Percentiles rank a stretch among this genome's conserved stretches.
These are phyloP conservation scores for Nomada fabriciana DNA, from an alignment of 2,888 invertebrate species.

Conservation along the genomic window DNA sequence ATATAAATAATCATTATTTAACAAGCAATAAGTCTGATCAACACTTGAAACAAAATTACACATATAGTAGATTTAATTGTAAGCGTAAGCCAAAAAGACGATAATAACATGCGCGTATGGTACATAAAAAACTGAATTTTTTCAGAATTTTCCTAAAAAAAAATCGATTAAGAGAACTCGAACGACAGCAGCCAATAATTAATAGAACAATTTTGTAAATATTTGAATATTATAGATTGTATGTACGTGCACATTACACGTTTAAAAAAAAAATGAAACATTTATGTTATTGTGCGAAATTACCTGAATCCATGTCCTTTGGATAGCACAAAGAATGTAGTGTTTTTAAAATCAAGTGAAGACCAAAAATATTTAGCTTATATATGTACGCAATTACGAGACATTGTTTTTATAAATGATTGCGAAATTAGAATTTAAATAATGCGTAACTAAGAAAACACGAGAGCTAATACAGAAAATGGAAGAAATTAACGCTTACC, in stretches of 20 bases:
- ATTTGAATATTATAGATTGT: not conserved
- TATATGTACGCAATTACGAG: conserved; percentile 38
- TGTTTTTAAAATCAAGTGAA: conserved; percentile 45
- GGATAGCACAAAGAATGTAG: conserved; percentile 68
- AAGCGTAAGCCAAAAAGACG: conserved; percentile 16
- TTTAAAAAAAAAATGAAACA: conserved; percentile 12
- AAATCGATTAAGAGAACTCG: not conserved
- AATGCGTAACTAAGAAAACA: conserved; percentile 11
- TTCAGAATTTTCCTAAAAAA: not conserved
- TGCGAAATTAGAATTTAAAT: conserved; percentile 51
- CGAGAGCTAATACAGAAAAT: not conserved
- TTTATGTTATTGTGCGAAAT: conserved; percentile 24
- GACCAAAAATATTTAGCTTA: conserved; percentile 7
- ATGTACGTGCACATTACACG: not conserved
- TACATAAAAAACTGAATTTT: not conserved
- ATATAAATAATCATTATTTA: not conserved
- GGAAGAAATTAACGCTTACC: conserved; percentile 34
- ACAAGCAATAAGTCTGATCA: not conserved
- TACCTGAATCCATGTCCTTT: conserved; percentile 79
- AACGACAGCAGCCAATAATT: not conserved
- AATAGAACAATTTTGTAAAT: not conserved
- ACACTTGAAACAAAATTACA: not conserved
- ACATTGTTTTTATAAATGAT: conserved; percentile 50
- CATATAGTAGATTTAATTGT: not conserved
- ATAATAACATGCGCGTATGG: not conserved